Conservation (phyloP, 2,888 invertebrate species). For the Microplitis manilae region DNA sequence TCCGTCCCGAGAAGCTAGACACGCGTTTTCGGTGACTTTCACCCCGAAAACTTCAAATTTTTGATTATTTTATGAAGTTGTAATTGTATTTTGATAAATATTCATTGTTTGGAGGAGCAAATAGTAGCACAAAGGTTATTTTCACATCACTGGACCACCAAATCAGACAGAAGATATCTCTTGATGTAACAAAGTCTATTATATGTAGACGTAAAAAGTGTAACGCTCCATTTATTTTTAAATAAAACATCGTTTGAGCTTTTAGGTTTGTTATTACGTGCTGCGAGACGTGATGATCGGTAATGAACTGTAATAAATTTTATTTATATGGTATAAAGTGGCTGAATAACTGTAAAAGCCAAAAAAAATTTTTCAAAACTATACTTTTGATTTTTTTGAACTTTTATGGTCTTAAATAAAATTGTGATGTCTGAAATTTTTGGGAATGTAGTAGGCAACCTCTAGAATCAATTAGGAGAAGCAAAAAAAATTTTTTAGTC, state of each 20-base stretch:
- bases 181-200: not conserved
- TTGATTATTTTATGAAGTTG: not conserved
- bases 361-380: too few relatives aligned
- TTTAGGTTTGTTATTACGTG: not conserved
- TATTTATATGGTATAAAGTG: not conserved
- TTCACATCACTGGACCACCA: conserved; percentile 54
- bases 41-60: conserved; percentile 47
- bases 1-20: conserved; percentile 61
- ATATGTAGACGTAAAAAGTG: not conserved
- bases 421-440: too few relatives aligned
- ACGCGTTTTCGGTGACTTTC: conserved; percentile 64
- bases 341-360: not conserved
- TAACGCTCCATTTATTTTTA: not conserved
- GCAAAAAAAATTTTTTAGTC: too few relatives aligned
- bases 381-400: too few relatives aligned
- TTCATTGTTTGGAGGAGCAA: not conserved
- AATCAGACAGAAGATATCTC: conserved; percentile 63
- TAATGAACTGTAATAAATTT: not conserved
- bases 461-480: too few relatives aligned
- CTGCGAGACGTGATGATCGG: not conserved
- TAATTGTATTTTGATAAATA: not conserved
- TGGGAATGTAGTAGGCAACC: too few relatives aligned
- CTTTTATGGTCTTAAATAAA: too few relatives aligned
- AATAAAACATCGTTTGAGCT: not conserved
- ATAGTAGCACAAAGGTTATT: conserved; percentile 39